Base-by-base conservation (phyloP, 2,113 vertebrate genomes). In the Mormyrus iriodes region DNA sequence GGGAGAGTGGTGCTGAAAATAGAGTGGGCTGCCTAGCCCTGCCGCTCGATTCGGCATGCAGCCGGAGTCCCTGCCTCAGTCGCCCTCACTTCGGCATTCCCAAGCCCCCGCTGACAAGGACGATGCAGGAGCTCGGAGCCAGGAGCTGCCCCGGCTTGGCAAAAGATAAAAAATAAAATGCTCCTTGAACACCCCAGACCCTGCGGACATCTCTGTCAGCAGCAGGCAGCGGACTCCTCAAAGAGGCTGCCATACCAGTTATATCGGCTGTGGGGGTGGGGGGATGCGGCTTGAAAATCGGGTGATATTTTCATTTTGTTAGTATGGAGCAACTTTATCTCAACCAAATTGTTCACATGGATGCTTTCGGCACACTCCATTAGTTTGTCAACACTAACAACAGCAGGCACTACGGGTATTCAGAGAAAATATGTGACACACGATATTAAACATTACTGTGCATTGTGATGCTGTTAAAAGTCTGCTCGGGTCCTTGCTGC, bases 1-100 rank as follows among this genome's bases (percentile, higher is more conserved):
- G 92, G 92, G 94, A 94, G 94, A 92, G 91, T 91, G 91, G 92
- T 89, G 92, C 93, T 95, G 94, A 94, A 95, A 95, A 95, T 95
- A 95, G 95, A 93, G 93, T 89, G 84, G 88, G 86, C 93, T 92
- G 94, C 93, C 93, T 94, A 19, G 39, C 44, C 39, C 21, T 24
- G 39, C 17, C 3, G 79, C 91, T 93, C 93, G 93, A 94, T 95
- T 95, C 92, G 93, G 94, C 95, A 95, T 95, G 95, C 95, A 95
- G 94, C 90, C 94, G 91, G 91, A 92, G 93, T 93, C 92, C 76
- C 69, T 44, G 48, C 61, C 49, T 51, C 46, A 49, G 42, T 27
- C 48, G 21, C 51, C 73, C 46, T 46, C 79, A 53, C 53, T 48
- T 51, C 82, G n/a, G 53, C 13, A 89, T 86, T 91, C 85, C 31